These are phyloP conservation scores for Chloropsis cyanopogon DNA, from an alignment of 2,113 vertebrate species.

Conservation along the genomic window DNA sequence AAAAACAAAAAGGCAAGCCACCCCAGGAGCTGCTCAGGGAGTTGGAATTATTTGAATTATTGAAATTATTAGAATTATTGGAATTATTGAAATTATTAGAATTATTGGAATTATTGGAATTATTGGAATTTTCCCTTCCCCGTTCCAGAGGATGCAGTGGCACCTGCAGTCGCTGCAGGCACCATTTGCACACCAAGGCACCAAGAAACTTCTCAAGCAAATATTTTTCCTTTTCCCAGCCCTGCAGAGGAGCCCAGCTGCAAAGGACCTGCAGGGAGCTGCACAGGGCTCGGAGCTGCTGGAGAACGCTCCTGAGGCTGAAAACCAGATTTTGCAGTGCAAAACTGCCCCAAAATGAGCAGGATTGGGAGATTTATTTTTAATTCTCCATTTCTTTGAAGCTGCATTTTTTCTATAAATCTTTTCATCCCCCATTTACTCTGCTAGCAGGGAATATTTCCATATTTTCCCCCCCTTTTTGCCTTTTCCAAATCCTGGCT, in stretches of 20 bases:
- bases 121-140: too few relatives aligned
- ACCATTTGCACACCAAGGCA: too few relatives aligned
- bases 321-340: neutral
- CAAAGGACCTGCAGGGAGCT: neutral
- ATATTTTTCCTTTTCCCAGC: neutral
- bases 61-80: too few relatives aligned
- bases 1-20: too few relatives aligned
- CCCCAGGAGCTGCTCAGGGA: too few relatives aligned
- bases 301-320: neutral
- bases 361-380: neutral
- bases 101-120: too few relatives aligned
- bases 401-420: neutral
- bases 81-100: too few relatives aligned
- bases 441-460: neutral
- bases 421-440: neutral
- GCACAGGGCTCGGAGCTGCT: neutral
- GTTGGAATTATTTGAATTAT: too few relatives aligned
- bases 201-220: too few relatives aligned
- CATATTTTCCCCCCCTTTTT: neutral
- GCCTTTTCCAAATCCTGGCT: neutral
- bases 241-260: neutral
- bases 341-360: neutral
- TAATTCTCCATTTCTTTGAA: neutral
- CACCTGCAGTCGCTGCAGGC: too few relatives aligned
- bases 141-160: too few relatives aligned